Evolutionary conservation across 2,113 vertebrate genomes (phyloP).

Genomic region (Ancistrus triradiatus): DNA sequence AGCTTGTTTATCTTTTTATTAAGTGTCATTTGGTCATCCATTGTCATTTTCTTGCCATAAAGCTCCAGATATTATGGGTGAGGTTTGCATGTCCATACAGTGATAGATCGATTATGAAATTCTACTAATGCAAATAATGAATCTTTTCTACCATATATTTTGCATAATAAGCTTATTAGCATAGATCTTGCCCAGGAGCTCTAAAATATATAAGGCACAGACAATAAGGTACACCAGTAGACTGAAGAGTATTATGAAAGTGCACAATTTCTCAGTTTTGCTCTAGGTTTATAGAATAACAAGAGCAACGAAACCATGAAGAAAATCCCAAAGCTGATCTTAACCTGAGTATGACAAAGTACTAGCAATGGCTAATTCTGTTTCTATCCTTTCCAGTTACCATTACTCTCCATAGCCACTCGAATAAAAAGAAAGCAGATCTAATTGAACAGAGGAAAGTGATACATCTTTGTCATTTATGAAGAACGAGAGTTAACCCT

Average conservation of each 20-base stretch:
- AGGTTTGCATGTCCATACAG: too few species aligned
- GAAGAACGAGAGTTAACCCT: constrained; percentile 18
- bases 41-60: too few species aligned
- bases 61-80: too few species aligned
- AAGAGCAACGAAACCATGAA: too few species aligned
- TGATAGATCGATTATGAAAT: too few species aligned
- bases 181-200: constrained; percentile 10
- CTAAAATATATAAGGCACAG: constrained; percentile 28
- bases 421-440: constrained; percentile 45
- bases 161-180: too few species aligned
- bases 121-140: too few species aligned
- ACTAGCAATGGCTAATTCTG: constrained; percentile 33
- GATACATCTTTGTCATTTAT: constrained; percentile 45
- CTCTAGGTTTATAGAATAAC: constrained; percentile 34
- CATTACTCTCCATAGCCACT: constrained; percentile 33
- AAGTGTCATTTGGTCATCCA: too few species aligned
- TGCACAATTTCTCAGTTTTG: constrained; percentile 29
- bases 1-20: neutral
- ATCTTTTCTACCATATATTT: too few species aligned
- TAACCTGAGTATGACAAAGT: constrained; percentile 39
- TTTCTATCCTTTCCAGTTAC: constrained; percentile 39
- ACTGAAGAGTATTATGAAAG: constrained; percentile 19
- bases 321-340: constrained; percentile 23
- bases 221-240: constrained; percentile 4
- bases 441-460: constrained; percentile 39